Base-by-base conservation (phyloP, 1,140 invertebrate species). In the Pantala flavescens region DNA sequence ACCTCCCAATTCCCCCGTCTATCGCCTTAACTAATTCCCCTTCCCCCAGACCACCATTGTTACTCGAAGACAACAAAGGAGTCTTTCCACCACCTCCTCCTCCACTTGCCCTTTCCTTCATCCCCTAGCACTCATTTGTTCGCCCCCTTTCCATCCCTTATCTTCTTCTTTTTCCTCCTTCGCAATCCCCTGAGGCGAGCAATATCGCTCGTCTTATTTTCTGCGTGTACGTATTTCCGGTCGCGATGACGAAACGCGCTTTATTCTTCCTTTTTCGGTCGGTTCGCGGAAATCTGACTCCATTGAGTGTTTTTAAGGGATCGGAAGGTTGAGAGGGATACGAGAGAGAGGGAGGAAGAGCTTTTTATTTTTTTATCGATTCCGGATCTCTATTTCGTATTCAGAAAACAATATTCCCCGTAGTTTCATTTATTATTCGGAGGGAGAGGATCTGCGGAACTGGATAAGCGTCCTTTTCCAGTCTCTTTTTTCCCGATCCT, bases 361-460 rank as follows among this genome's bases (percentile, higher is more conserved):
- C 28, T 36, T 36, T n/a, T 36, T 36, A 36, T 36, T 36, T 36
- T n/a, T 36, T 36, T 36, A 36, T 36, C 28, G 28, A 36, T 9
- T 2, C 28, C 28, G 28, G 28, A 5, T 36, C 28, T 36, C 28
- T 36, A 36, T 36, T 36, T 36, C 28, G 49, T 21, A 63, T 63
- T 63, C 49, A 16, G 49, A 21, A 63, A 63, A 63, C n/a, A 63
- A 63, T 63, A 63, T 63, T 63, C 49, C n/a, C n/a, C 49, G 49
- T 16, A 63, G 3, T 19, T 63, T 63, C 49, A 63, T 63, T 19
- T 63, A 63, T 63, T 63, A 63, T 63, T 19, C 49, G 49, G 49
- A 63, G 16, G 49, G 12, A 63, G 49, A 16, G 49, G 12, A 19
- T 21, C 49, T 3, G 49, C 49, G 16, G 49, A 63, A 63, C 14